Evolutionary conservation across 92 coral and sea anemone species (phyloP), one percentile per base, ranked within the genome.

Genomic region (Pocillopora meandrina): DNA sequence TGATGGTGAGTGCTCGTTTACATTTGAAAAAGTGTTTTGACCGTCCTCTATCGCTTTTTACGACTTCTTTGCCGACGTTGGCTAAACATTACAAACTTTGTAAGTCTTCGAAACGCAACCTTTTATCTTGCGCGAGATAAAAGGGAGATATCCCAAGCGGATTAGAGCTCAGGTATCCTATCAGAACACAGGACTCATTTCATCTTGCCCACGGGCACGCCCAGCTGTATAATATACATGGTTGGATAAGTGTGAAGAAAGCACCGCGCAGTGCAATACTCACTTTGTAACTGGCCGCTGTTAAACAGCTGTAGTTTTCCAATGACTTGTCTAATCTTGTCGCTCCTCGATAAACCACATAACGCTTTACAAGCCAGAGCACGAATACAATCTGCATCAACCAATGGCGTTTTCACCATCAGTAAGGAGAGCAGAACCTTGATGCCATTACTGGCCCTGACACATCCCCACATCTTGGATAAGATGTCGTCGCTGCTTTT

Each of bases 221-320:
- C 62, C 62, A 59, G 15, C 18, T 59, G 14, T 12, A 59, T 5
- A 59, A 12, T 12, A 5, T 12, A 59, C 14, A 5, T 16, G 3
- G 23, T 56, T n/a, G 23, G 10, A 16, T 2, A n/a, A 10, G 70
- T 7, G 49, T 65, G 12, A 12, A 65, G 0, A 19, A 6, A 4
- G 36, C 12, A 65, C 36, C 10, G 12, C 33, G 26, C 26, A 5
- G 12, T 58, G 10, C n/a, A 61, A 12, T 20, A 90, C 96, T 91
- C 84, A 96, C 99, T 90, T 76, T 96, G 98, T 66, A 96, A 85
- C 86, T 96, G 99, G 15, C 99, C 99, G 61, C 99, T 96, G 76
- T 94, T 90, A 74, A 96, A 91, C 71, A 96, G 70, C 78, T 95
- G 95, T 8, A 96, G 92, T 78, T 96, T 96, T 70, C 99, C 95